phyloP scores from a whole-genome alignment of 2,888 invertebrate species.

The Ariolimax columbianus region DNA sequence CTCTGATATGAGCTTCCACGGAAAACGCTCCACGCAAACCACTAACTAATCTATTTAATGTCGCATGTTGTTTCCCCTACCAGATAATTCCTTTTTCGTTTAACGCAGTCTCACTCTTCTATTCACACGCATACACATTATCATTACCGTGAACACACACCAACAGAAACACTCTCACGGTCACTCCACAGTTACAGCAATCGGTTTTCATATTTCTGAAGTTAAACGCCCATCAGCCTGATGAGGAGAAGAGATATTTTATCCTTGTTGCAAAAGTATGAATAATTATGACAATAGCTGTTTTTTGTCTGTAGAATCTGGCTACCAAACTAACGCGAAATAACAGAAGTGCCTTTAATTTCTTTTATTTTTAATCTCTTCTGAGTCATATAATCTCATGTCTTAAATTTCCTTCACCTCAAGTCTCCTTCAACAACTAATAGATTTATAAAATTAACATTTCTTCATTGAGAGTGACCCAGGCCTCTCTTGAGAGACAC shows the following conservation, averaged over 20 bases:
- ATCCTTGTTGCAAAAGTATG: neutral
- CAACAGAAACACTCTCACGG: neutral
- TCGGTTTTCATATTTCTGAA: constrained; percentile 28
- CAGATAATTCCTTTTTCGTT: neutral
- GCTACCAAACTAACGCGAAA: neutral
- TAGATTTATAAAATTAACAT: too few relatives aligned
- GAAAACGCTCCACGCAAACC: neutral
- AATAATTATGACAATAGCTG: constrained; percentile 31
- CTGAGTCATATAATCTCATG: neutral
- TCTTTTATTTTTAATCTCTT: neutral
- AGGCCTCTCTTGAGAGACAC: too few relatives aligned
- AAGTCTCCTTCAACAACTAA: too few relatives aligned
- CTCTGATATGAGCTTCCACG: neutral
- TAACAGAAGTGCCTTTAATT: neutral
- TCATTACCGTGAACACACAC: neutral
- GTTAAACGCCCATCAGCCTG: constrained; percentile 27
- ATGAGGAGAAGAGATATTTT: constrained; percentile 26
- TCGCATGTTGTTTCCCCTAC: constrained; percentile 13
- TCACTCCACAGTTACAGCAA: neutral
- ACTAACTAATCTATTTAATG: constrained; percentile 24
- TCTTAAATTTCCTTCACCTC: too few relatives aligned
- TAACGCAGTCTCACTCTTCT: neutral
- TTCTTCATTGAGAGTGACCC: too few relatives aligned
- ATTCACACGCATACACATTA: neutral
- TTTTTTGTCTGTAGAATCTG: constrained; percentile 23